Percentiles rank a stretch among this genome's conserved stretches.
These are phyloP conservation scores for Patagioenas fasciata DNA, from an alignment of 2,113 vertebrate genomes.

Conservation along the genomic window DNA sequence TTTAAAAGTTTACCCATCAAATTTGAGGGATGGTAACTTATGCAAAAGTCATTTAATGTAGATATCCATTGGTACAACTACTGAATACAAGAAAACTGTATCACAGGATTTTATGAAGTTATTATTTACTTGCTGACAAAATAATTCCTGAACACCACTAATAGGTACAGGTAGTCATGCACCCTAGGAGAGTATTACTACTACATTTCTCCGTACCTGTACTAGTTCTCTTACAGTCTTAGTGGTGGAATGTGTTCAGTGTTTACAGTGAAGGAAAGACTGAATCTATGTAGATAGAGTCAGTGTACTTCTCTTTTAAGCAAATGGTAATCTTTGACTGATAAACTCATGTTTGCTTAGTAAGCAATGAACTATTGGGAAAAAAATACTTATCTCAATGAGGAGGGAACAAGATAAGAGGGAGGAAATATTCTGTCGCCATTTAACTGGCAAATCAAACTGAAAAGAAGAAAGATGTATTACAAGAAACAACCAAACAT, in stretches of 20 bases:
- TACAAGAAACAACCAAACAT: background rate
- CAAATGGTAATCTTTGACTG: background rate
- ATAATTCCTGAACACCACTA: background rate
- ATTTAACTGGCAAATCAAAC: background rate
- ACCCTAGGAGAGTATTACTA: background rate
- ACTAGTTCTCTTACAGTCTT: background rate
- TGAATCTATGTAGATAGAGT: background rate
- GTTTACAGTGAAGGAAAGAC: background rate
- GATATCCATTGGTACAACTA: background rate
- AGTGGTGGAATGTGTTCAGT: background rate
- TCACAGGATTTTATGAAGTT: background rate
- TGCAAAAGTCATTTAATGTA: background rate
- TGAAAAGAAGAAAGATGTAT: background rate
- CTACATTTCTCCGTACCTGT: background rate
- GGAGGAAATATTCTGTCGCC: background rate
- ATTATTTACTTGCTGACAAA: background rate
- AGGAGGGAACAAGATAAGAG: background rate
- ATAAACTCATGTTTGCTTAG: background rate
- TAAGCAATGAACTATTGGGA: background rate
- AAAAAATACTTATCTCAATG: background rate
- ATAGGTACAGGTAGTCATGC: background rate
- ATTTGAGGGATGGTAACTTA: background rate
- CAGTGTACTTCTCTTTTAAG: background rate
- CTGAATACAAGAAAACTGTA: rapidly evolving
- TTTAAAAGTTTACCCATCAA: background rate